Evolutionary conservation across 2,888 invertebrate genomes (phyloP), one percentile per base, ranked within the genome.

Genomic region (Euclidia mi): DNA sequence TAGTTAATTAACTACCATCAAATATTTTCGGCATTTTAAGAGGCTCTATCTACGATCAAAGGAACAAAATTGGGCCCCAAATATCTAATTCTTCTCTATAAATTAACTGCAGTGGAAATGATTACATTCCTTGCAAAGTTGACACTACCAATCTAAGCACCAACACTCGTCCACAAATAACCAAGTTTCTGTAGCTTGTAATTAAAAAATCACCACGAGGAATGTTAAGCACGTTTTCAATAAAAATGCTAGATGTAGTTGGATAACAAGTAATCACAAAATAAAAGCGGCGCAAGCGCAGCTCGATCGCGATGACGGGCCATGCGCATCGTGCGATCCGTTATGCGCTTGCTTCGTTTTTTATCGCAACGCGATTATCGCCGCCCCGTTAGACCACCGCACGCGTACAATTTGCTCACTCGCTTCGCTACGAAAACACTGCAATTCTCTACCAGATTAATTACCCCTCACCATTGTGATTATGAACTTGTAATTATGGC

Each of bases 361-460:
- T 90, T 90, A 90, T 89, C 89, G 71, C 79, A 68, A 63, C 55
- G 81, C 86, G 90, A 91, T 92, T 89, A 91, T 88, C 82, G 81
- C 71, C 67, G 78, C 79, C 75, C 92, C 91, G 92, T 93, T 92
- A 93, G 78, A 72, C 74, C 75, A 79, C 76, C 83, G 88, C 89
- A 86, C 85, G 89, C 86, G 88, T 81, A 78, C 82, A 80, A 82
- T 82, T 82, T 82, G 80, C 76, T 73, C 81, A 74, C 67, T 60
- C 64, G 64, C 68, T 66, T 47, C 20, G 72, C 65, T 79, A 56
- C 75, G 78, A 82, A 80, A 83, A 79, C 79, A 76, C 72, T 75
- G 68, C 81, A 76, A 83, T 81, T 35, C 80, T 79, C 78, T 79
- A 71, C 74, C 61, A 78, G 71, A 81, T 81, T 80, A 81, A 84